A percentile compares a stretch with the other conserved stretches of the same genome.
Evolutionary conservation across 1,140 invertebrate species (phyloP).

Genomic region (Neoseiulus cucumeris): DNA sequence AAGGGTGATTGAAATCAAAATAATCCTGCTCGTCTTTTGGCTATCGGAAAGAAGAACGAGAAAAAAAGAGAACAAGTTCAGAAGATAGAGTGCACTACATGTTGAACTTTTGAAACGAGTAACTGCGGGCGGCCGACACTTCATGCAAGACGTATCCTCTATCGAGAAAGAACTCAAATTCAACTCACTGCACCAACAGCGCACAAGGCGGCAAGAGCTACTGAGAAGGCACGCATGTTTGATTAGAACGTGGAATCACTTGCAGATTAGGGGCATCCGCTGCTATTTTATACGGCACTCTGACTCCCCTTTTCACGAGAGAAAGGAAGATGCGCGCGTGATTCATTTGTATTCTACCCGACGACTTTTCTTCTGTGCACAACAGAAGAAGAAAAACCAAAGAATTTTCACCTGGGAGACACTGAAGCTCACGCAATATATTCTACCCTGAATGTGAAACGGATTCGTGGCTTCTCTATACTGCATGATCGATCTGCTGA

Average conservation of each 20-base stretch:
- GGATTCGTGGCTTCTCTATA: too few relatives aligned
- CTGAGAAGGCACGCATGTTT: neutral
- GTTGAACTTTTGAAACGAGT: neutral
- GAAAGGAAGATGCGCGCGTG: neutral
- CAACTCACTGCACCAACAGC: slow-evolving; percentile 5
- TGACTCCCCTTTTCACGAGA: neutral
- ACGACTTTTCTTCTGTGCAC: neutral
- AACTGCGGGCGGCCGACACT: neutral
- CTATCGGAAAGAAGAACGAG: neutral
- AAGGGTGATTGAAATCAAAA: neutral
- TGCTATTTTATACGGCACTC: neutral
- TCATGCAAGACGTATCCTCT: neutral
- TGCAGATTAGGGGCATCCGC: neutral
- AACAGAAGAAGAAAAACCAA: too few relatives aligned
- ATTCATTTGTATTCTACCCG: neutral
- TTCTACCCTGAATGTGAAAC: too few relatives aligned
- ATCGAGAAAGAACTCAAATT: neutral
- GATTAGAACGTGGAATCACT: neutral
- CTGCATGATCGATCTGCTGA: too few relatives aligned
- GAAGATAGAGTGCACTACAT: neutral
- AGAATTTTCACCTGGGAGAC: too few relatives aligned
- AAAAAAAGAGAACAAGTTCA: neutral
- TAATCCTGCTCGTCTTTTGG: neutral
- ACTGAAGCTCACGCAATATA: too few relatives aligned
- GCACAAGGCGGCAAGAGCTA: neutral